phyloP scores from a whole-genome alignment of 1,140 invertebrate species.

The Samia ricini region DNA sequence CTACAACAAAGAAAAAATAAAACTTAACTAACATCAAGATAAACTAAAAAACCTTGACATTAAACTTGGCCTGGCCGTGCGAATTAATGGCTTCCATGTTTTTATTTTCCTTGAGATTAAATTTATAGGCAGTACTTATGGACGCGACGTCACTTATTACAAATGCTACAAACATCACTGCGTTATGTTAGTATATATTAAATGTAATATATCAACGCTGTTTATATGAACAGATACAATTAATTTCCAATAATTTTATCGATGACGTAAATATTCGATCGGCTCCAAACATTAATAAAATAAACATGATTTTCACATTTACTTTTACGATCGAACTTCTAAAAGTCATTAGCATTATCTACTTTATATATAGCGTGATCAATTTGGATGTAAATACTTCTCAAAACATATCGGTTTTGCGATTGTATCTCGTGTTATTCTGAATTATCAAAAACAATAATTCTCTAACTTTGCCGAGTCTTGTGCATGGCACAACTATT shows the following conservation, averaged over 20 bases:
- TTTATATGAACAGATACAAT: constrained; percentile 54
- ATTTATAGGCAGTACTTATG: constrained; percentile 70
- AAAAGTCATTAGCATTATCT: neutral
- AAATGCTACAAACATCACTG: constrained; percentile 61
- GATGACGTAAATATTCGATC: constrained; percentile 42
- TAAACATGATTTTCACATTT: constrained; percentile 14
- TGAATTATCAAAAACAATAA: constrained; percentile 37
- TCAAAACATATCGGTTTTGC: constrained; percentile 6
- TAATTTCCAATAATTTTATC: constrained; percentile 54
- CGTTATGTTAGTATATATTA: constrained; percentile 70
- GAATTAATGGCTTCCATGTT: constrained; percentile 77
- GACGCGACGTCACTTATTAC: constrained; percentile 67
- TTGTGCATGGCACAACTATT: constrained; percentile 25
- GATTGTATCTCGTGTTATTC: neutral
- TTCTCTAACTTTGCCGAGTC: constrained; percentile 28
- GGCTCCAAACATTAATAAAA: constrained; percentile 11
- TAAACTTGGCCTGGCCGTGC: constrained; percentile 74
- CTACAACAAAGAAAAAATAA: constrained; percentile 65
- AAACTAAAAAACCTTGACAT: constrained; percentile 75
- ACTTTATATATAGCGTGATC: neutral
- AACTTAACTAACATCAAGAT: constrained; percentile 73
- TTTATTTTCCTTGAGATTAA: constrained; percentile 77
- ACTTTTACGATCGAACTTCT: constrained; percentile 1
- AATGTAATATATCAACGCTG: constrained; percentile 71
- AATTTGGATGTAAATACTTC: constrained; percentile 8